Evolutionary conservation across 1,140 invertebrate species (phyloP).

Genomic region (Cydia splendana): DNA sequence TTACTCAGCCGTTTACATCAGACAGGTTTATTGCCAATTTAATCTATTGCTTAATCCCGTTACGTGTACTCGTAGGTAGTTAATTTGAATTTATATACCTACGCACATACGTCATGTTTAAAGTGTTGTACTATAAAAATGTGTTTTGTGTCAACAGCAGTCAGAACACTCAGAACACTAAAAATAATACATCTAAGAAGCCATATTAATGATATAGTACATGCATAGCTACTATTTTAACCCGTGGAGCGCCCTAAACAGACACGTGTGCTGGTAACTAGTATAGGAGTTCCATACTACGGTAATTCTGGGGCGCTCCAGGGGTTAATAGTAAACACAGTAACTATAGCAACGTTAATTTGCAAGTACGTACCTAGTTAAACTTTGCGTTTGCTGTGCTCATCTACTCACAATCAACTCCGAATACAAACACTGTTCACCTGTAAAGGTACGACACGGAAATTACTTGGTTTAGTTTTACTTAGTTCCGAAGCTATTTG

Average conservation of each 20-base stretch:
- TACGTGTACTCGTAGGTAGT: background rate
- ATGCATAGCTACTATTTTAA: background rate
- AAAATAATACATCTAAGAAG: too few species aligned
- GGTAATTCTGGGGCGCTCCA: too few species aligned
- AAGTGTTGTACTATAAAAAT: background rate
- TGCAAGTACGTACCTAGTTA: conserved; percentile 3
- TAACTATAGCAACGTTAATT: background rate
- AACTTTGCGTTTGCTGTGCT: conserved; percentile 10
- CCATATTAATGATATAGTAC: too few species aligned
- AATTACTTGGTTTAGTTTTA: conserved; percentile 32
- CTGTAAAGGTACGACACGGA: conserved; percentile 18
- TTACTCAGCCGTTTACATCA: background rate
- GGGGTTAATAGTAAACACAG: background rate
- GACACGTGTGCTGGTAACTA: too few species aligned
- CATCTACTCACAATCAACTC: conserved; percentile 21
- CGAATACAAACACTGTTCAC: conserved; percentile 22
- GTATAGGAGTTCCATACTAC: too few species aligned
- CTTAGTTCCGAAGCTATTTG: conserved; percentile 25
- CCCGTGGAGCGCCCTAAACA: too few species aligned
- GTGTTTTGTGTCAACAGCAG: too few species aligned
- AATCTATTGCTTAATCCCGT: background rate
- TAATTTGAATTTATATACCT: too few species aligned
- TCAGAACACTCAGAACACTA: too few species aligned
- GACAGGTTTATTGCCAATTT: conserved; percentile 2
- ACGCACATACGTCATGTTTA: too few species aligned